Base-by-base conservation (phyloP, 2,797 vertebrate genomes). In the Sternotherus odoratus region DNA sequence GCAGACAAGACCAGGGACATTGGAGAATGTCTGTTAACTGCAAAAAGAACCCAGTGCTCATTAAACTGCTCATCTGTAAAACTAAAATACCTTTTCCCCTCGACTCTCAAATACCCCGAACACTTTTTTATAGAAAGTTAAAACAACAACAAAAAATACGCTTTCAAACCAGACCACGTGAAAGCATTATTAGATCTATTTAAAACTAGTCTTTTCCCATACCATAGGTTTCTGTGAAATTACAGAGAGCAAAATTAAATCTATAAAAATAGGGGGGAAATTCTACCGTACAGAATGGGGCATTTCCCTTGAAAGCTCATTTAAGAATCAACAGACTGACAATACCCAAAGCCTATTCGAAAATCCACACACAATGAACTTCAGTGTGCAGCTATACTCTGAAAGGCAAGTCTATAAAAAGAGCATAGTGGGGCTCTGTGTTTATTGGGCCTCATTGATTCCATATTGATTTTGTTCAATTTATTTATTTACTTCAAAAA, bases 91-190 rank as follows among this genome's bases (percentile, higher is more conserved):
- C 93, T 8, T 48, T 92, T 78, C 60, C 51, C 86, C 51, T 86
- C 77, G 93, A 89, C 90, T 93, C 91, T 90, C 95, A 95, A 86
- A 95, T 93, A 82, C 82, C 19, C 5, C 12, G 19, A 95, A 53
- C 79, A 90, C 92, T 88, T 92, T 53, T 83, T 87, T 94, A 82
- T 88, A 94, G 90, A 89, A 95, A 88, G 90, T 94, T 96, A 95
- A 94, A 96, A 39, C 63, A 21, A 11, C 17, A 96, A 96, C 95
- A 94, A n/a, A 94, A 92, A 92, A 84, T 46, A 54, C 30, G 94
- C 51, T 86, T 85, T 75, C 51, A 92, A 96, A 91, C 88, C 66
- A 60, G 82, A 92, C 77, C 93, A 95, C 66, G 91, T 94, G 91
- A 96, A 93, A 85, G 15, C 39, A 48, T 75, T 28, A 30, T 48